phyloP scores from a whole-genome alignment of 2,797 vertebrate genomes.

The Muscicapa comitata region DNA sequence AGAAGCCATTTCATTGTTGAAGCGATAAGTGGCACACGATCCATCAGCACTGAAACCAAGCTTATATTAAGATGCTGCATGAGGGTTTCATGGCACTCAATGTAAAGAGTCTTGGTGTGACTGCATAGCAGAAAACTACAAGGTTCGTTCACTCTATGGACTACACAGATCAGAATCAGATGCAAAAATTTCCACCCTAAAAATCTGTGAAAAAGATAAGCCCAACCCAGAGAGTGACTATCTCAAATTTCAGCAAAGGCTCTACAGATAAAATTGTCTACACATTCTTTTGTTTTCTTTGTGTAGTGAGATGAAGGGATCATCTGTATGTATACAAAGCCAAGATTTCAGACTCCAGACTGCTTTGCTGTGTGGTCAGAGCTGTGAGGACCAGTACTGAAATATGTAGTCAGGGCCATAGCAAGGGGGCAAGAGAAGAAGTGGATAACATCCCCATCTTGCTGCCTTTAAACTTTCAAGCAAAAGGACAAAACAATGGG shows the following conservation, averaged over 20 bases:
- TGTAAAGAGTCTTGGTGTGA: neutral
- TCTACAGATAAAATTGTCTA: neutral
- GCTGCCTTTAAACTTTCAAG: neutral
- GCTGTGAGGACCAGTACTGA: neutral
- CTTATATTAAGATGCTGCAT: neutral
- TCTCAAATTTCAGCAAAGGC: neutral
- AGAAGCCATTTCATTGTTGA: neutral
- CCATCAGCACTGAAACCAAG: neutral
- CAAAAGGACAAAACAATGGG: neutral
- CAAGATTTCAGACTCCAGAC: neutral
- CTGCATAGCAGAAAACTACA: neutral
- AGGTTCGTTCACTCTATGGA: neutral
- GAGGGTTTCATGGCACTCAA: neutral
- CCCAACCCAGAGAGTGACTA: neutral
- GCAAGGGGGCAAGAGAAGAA: neutral
- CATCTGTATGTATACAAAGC: neutral
- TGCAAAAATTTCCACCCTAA: neutral
- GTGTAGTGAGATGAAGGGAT: neutral
- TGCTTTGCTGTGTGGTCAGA: neutral
- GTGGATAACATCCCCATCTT: neutral
- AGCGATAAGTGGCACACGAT: fast-evolving
- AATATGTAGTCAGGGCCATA: fast-evolving
- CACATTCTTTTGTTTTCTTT: neutral
- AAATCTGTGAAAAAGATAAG: neutral
- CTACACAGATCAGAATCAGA: neutral